Evolutionary conservation across 2,888 invertebrate species (phyloP), one percentile per base, ranked within the genome.

Genomic region (Noctua comes): DNA sequence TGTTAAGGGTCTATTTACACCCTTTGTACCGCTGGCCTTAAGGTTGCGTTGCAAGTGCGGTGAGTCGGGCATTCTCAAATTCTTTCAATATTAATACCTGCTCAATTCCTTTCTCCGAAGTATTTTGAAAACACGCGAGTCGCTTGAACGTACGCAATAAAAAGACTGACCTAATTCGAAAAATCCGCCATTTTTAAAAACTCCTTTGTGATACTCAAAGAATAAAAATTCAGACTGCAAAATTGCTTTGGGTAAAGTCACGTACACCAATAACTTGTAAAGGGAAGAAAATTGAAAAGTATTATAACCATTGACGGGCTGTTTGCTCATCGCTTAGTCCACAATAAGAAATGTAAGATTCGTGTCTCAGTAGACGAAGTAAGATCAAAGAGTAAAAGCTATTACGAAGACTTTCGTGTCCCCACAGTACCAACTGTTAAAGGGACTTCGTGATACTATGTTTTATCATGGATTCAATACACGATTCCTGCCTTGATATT

Each of bases 251-350:
- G 13, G 18, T 4, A 59, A 76, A 70, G 82, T 70, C 80, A 80
- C 76, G 82, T 70, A 76, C 69, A 7, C 31, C 65, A 16, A 70
- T 76, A 43, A 51, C 13, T 76, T 70, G n/a, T 4, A 24, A 54
- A 16, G 57, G 43, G 4, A 16, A 66, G 40, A 54, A 40, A 64
- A 54, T 64, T 46, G 11, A 24, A 65, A 48, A 57, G 64, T 75
- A 69, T 68, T 16, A 10, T 57, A 40, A 62, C 36, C 24, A 69
- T 57, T 62, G 69, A 46, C 27, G n/a, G 18, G n/a, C 51, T 51
- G 48, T 31, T 75, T 57, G 57, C 21, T 64, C 54, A 40, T 48
- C 18, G 27, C n/a, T 46, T 36, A 13, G 21, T 46, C 8, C 43
- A 16, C 21, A 18, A 2, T 57, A 36, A 57, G 27, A 24, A 76